A percentile compares a stretch with the other conserved stretches of the same genome.
Conservation (phyloP, 1,140 invertebrate species). For the Pseudomyrmex dendroicus region DNA sequence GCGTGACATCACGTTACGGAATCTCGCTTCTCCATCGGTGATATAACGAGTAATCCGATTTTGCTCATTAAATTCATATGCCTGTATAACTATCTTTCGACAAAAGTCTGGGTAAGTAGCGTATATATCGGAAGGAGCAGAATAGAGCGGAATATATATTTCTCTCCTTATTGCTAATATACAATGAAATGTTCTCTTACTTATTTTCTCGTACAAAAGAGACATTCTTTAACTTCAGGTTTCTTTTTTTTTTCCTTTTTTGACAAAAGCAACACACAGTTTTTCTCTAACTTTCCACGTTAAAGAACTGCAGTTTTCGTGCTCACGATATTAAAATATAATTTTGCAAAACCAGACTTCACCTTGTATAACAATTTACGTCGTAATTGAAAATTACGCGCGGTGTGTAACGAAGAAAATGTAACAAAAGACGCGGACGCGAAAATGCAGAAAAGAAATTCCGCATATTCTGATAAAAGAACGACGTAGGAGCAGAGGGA, state of each 20-base stretch:
- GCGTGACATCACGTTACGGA: slow-evolving; percentile 18
- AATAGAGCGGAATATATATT: not conserved
- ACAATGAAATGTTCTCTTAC: not conserved
- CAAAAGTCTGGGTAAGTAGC: slow-evolving; percentile 21
- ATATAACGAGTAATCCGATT: slow-evolving; percentile 40
- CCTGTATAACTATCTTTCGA: slow-evolving; percentile 32
- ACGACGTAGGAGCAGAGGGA: not conserved
- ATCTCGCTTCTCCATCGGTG: slow-evolving; percentile 33
- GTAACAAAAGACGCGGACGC: not conserved
- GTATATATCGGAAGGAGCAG: not conserved
- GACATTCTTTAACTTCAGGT: too few species aligned
- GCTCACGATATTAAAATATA: not conserved
- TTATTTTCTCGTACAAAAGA: not conserved
- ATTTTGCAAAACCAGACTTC: not conserved
- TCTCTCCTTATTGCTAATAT: not conserved
- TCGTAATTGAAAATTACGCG: not conserved
- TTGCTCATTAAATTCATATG: slow-evolving; percentile 53
- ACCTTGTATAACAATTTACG: not conserved
- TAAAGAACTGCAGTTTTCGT: slow-evolving; percentile 17
- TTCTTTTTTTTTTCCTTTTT: too few species aligned
- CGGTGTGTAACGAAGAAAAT: slow-evolving; percentile 6
- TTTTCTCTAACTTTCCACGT: not conserved
- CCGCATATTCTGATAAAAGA: not conserved
- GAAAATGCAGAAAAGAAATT: not conserved
- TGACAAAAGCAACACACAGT: too few species aligned